Evolutionary conservation across 2,888 invertebrate species (phyloP).

Genomic region (Automeris io): DNA sequence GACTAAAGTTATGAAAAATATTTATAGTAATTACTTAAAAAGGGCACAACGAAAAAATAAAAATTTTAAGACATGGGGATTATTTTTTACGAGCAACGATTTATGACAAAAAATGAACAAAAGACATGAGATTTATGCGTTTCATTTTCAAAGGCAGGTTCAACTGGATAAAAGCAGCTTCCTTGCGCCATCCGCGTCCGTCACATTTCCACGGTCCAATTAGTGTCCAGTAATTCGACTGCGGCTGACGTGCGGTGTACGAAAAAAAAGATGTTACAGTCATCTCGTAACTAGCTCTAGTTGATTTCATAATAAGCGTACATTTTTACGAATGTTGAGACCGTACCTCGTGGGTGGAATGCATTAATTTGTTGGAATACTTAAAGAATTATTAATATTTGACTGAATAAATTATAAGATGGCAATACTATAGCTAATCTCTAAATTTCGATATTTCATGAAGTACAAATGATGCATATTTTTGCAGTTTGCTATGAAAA

Average conservation of each 20-base stretch:
- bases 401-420: too few species aligned
- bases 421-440: too few species aligned
- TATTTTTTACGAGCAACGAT: background rate
- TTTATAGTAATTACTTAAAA: too few species aligned
- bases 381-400: background rate
- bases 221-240: constrained; percentile 72
- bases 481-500: too few species aligned
- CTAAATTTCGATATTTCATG: too few species aligned
- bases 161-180: constrained; percentile 43
- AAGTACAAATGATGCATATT: too few species aligned
- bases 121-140: constrained; percentile 25
- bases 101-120: constrained; percentile 16
- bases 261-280: constrained; percentile 57
- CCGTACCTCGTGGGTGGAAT: constrained; percentile 50
- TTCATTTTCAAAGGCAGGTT: constrained; percentile 30
- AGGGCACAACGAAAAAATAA: too few species aligned
- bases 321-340: constrained; percentile 69
- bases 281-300: constrained; percentile 52
- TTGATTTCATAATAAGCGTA: constrained; percentile 75
- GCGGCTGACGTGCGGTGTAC: constrained; percentile 58
- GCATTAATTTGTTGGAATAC: constrained; percentile 21
- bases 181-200: constrained; percentile 65
- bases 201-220: constrained; percentile 74
- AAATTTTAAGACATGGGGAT: too few species aligned
- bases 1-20: too few species aligned